Conservation (phyloP, 2,113 vertebrate species). For the Grammomys dolichurus region DNA sequence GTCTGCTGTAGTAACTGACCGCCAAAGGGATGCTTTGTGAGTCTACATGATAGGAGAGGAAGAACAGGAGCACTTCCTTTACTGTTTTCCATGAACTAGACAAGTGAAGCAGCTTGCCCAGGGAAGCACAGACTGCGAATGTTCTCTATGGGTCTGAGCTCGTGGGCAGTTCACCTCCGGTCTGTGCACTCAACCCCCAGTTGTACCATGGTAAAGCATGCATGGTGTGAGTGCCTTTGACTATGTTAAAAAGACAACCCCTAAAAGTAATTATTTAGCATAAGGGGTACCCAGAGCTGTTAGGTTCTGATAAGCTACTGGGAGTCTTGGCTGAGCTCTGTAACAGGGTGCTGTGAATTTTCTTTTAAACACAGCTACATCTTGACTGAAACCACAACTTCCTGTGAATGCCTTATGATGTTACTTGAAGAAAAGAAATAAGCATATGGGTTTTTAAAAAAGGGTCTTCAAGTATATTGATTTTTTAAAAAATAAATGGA, state of each 20-base stretch:
- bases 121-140: background rate
- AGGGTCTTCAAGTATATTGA: slow-evolving; percentile 70
- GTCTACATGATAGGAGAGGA: background rate
- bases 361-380: slow-evolving; percentile 38
- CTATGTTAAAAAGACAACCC: background rate
- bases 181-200: background rate
- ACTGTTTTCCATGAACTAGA: slow-evolving; percentile 20
- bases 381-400: slow-evolving; percentile 63
- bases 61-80: slow-evolving; percentile 29
- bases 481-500: slow-evolving; percentile 62
- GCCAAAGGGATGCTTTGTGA: background rate
- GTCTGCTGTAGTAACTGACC: background rate
- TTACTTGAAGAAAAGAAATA: slow-evolving; percentile 69
- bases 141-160: slow-evolving; percentile 7
- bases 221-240: slow-evolving; percentile 44
- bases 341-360: slow-evolving; percentile 43
- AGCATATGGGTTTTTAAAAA: slow-evolving; percentile 71
- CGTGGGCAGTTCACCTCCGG: background rate
- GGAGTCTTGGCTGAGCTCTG: slow-evolving; percentile 67
- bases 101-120: slow-evolving; percentile 29
- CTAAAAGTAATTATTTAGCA: slow-evolving; percentile 50
- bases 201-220: background rate
- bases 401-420: slow-evolving; percentile 62
- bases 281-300: slow-evolving; percentile 36
- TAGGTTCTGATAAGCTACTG: slow-evolving; percentile 55